Evolutionary conservation across 2,888 invertebrate genomes (phyloP), one percentile per base, ranked within the genome.

Genomic region (Clistopyga incitator): DNA sequence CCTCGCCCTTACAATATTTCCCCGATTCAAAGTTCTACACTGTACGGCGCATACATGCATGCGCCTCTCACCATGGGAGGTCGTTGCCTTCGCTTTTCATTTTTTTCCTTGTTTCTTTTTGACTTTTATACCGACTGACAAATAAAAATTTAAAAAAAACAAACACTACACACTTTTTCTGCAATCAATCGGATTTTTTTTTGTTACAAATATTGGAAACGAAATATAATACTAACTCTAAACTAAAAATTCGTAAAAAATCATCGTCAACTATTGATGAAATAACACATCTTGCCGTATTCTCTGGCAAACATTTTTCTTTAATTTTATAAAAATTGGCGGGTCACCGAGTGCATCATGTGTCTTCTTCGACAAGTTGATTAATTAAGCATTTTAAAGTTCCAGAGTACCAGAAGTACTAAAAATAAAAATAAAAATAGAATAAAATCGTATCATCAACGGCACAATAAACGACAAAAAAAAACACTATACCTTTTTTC

Each of bases 11-110:
- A 78, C 61, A 67, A 72, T 76, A 83, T 83, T 82, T 79, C 65
- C 54, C 78, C 47, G 71, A 78, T 82, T 64, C 56, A 76, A 86
- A 80, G 80, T 81, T 78, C 82, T 74, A 54, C 70, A 74, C 82
- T 75, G 72, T 70, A 79, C 64, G 10, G 10, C 20, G 25, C 82
- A 45, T 47, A 15, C n/a, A 50, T 50, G 50, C 13, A 59, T 61
- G 45, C 29, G 59, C n/a, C 52, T 74, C 59, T 47, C 72, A 47
- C 20, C 34, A 18, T 74, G 72, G 72, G 61, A 47, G 72, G 72
- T 47, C 72, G 61, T 50, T 25, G 34, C 20, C 50, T 70, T 70
- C 15, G 29, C 29, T 47, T 29, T 47, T 47, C 47, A 25, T 74
- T 61, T 45, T 3, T 8, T 47, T 61, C 25, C 1, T 47, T 61